A percentile compares a stretch with the other conserved stretches of the same genome.
Conservation (phyloP, 1,140 invertebrate species). For the Maconellicoccus hirsutus region DNA sequence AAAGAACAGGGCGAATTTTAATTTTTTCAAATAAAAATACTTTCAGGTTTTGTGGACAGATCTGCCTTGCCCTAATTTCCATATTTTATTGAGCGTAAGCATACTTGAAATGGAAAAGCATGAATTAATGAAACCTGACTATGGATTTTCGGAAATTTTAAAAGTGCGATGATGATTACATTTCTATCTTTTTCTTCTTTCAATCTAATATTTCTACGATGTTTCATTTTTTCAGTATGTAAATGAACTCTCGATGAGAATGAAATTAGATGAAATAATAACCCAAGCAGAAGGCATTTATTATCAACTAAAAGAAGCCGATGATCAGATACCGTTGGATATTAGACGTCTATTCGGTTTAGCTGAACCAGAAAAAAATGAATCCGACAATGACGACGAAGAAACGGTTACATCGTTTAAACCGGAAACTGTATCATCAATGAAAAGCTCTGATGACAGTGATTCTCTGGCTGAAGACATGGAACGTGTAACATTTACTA, state of each 20-base stretch:
- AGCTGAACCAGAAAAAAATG: slow-evolving; percentile 25
- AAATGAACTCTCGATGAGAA: slow-evolving; percentile 75
- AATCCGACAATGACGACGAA: neutral
- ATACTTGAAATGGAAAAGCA: slow-evolving; percentile 80
- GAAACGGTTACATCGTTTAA: slow-evolving; percentile 24
- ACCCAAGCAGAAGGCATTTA: slow-evolving; percentile 82
- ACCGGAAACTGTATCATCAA: neutral
- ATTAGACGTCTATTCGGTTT: slow-evolving; percentile 55
- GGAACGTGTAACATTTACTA: slow-evolving; percentile 13
- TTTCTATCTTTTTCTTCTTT: slow-evolving; percentile 13
- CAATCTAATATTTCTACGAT: too few relatives aligned
- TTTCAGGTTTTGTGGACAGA: slow-evolving; percentile 76
- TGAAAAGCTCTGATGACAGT: slow-evolving; percentile 6
- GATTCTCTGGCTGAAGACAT: slow-evolving; percentile 23
- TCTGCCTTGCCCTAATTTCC: slow-evolving; percentile 86
- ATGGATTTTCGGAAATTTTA: slow-evolving; percentile 90
- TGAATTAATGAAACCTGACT: slow-evolving; percentile 75
- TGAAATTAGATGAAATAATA: slow-evolving; percentile 67
- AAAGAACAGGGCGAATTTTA: neutral
- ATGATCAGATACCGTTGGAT: slow-evolving; percentile 48
- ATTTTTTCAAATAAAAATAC: neutral
- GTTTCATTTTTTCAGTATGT: slow-evolving; percentile 59
- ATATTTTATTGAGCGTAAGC: slow-evolving; percentile 78
- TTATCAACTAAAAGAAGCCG: slow-evolving; percentile 59
- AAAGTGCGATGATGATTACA: slow-evolving; percentile 51